These are phyloP conservation scores for Desmophyllum pertusum DNA, from an alignment of 92 coral and sea anemone genomes.

Conservation along the genomic window DNA sequence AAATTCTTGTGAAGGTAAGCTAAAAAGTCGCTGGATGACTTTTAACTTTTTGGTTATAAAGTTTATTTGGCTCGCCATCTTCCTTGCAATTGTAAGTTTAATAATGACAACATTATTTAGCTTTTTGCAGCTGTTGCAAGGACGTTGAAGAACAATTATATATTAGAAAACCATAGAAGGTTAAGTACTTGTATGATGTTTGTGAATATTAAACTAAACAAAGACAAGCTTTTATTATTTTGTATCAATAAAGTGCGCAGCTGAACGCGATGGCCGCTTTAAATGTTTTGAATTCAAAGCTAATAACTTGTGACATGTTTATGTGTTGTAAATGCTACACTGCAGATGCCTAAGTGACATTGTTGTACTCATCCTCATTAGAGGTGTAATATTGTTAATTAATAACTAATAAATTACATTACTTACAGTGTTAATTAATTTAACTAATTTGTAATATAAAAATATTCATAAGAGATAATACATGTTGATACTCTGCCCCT, in stretches of 20 bases:
- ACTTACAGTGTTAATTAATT: not conserved
- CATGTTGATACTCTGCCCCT: too few relatives aligned
- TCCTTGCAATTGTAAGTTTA: not conserved
- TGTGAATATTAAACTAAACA: too few relatives aligned
- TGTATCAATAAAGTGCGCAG: too few relatives aligned
- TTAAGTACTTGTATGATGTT: too few relatives aligned
- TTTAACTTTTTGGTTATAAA: not conserved
- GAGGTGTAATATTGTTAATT: not conserved
- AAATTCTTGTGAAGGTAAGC: slow-evolving; percentile 92
- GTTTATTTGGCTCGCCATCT: not conserved
- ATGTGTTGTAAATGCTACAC: not conserved
- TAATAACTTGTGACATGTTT: not conserved
- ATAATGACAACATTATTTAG: too few relatives aligned
- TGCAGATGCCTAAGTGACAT: not conserved
- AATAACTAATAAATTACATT: not conserved
- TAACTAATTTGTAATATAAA: not conserved
- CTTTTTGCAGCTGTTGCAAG: not conserved
- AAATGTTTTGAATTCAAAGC: not conserved
- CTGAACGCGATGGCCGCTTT: not conserved
- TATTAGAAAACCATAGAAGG: not conserved
- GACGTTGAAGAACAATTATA: not conserved
- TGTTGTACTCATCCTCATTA: not conserved
- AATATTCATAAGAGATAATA: not conserved
- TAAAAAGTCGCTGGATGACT: slow-evolving; percentile 14
- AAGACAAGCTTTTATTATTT: too few relatives aligned